phyloP scores from a whole-genome alignment of 2,888 invertebrate genomes.

The Bedellia somnulentella region DNA sequence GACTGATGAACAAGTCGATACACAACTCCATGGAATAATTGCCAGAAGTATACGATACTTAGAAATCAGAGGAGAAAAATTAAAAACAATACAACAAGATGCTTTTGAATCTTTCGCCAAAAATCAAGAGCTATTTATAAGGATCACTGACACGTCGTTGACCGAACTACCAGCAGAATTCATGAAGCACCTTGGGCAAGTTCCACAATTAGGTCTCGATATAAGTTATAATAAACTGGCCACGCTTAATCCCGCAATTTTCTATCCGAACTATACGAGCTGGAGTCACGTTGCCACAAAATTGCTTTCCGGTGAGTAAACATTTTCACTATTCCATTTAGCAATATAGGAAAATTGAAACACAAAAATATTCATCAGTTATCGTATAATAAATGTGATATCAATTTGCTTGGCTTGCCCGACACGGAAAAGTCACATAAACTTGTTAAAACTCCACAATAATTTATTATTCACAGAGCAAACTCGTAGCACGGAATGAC shows the following conservation, averaged over 20 bases:
- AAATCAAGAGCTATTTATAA: constrained; percentile 74
- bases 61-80: constrained; percentile 75
- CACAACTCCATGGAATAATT: constrained; percentile 76
- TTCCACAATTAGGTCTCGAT: constrained; percentile 81
- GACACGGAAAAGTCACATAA: constrained; percentile 4
- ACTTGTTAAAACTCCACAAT: constrained; percentile 1
- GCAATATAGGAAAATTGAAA: no score
- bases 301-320: constrained; percentile 71
- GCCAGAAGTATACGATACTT: constrained; percentile 78
- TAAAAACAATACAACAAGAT: constrained; percentile 74
- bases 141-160: constrained; percentile 76
- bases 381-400: constrained; percentile 1
- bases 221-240: constrained; percentile 79
- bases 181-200: constrained; percentile 74
- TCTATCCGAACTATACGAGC: constrained; percentile 83
- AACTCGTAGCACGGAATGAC: constrained; percentile 21
- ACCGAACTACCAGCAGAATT: constrained; percentile 79
- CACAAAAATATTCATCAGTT: no score
- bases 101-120: constrained; percentile 75
- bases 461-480: constrained; percentile 29
- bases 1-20: constrained; percentile 70
- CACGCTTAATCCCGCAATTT: constrained; percentile 78
- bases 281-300: constrained; percentile 89
- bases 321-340: neutral
- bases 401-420: constrained; percentile 1